phyloP scores from a whole-genome alignment of 92 coral and sea anemone genomes.

The Montipora capitata region DNA sequence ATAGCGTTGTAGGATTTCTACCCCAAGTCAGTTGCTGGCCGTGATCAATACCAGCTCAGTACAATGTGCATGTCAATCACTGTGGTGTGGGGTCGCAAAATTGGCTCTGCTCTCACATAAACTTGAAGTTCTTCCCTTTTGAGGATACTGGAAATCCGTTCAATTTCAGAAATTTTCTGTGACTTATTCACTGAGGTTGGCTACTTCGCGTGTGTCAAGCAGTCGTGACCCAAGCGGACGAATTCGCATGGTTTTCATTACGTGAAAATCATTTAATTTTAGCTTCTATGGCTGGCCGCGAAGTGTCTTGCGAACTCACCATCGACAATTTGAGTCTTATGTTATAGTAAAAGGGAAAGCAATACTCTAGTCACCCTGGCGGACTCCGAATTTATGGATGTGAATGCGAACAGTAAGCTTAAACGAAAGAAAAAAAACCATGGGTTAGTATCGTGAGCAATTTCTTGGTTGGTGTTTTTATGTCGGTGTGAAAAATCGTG shows the following conservation, averaged over 20 bases:
- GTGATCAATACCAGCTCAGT: constrained; percentile 78
- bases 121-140: constrained; percentile 12
- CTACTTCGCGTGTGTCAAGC: constrained; percentile 16
- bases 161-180: constrained; percentile 7
- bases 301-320: constrained; percentile 80
- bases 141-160: background rate
- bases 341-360: constrained; percentile 27
- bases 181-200: constrained; percentile 18
- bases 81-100: constrained; percentile 60
- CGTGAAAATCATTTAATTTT: constrained; percentile 49
- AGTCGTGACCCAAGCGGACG: constrained; percentile 48
- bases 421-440: constrained; percentile 97
- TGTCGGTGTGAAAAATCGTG: constrained; percentile 87
- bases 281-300: constrained; percentile 73
- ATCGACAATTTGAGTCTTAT: constrained; percentile 73
- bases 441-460: constrained; percentile 85
- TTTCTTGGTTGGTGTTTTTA: constrained; percentile 83
- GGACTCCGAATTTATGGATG: constrained; percentile 86
- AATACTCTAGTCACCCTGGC: constrained; percentile 83
- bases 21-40: constrained; percentile 76
- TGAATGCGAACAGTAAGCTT: constrained; percentile 85
- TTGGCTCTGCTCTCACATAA: constrained; percentile 44
- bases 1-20: constrained; percentile 56
- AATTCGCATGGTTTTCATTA: constrained; percentile 45
- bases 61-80: constrained; percentile 80